Conservation (phyloP, 2,888 invertebrate genomes). For the Caenorhabditis panamensis region DNA sequence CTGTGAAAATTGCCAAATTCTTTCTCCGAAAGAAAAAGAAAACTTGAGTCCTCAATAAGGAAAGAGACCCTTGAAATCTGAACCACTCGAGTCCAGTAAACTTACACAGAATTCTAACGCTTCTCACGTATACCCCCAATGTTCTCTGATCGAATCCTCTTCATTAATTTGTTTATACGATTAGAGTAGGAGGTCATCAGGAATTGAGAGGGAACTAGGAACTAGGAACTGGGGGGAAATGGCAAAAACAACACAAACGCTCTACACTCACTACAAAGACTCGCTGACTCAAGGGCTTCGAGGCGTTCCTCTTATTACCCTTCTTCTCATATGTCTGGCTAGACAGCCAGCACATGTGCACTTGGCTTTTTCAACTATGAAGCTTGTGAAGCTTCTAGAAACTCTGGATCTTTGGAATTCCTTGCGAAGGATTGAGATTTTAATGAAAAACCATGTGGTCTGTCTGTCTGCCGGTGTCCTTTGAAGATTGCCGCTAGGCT, state of each 20-base stretch:
- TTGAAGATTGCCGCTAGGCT: neutral
- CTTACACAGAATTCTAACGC: constrained; percentile 19
- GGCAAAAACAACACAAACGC: too few relatives aligned
- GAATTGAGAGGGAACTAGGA: neutral
- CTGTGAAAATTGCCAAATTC: too few relatives aligned
- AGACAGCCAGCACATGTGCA: neutral
- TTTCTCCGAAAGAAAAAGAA: too few relatives aligned
- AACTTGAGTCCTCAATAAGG: too few relatives aligned
- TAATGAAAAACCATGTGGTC: too few relatives aligned
- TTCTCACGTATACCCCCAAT: constrained; percentile 36
- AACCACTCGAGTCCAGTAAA: constrained; percentile 37
- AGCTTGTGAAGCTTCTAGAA: too few relatives aligned
- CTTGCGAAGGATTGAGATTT: too few relatives aligned
- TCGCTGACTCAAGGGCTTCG: neutral
- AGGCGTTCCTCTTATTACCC: neutral
- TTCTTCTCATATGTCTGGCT: neutral
- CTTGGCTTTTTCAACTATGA: neutral
- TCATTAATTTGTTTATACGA: constrained; percentile 10
- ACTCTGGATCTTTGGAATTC: neutral
- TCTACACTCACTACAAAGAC: constrained; percentile 13
- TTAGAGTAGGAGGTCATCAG: neutral
- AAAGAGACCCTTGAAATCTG: constrained; percentile 37
- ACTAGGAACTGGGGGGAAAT: too few relatives aligned
- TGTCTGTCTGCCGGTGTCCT: too few relatives aligned
- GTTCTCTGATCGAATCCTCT: constrained; percentile 5